These are phyloP conservation scores for Hippocampus abdominalis DNA, from an alignment of 2,113 vertebrate genomes.

Conservation along the genomic window DNA sequence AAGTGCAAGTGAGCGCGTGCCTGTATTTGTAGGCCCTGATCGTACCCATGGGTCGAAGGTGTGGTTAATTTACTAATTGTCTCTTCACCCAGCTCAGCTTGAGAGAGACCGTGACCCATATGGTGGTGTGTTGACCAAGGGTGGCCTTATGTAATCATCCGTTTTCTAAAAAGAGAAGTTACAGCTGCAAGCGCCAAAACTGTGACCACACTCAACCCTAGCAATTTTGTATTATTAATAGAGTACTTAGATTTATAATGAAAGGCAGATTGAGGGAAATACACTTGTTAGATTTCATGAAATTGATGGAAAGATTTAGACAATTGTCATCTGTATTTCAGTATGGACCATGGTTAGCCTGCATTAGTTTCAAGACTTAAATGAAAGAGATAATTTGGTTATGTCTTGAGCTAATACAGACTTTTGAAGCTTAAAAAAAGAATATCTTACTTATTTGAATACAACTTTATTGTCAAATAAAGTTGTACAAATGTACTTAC, in stretches of 20 bases:
- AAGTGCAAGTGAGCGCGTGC: too few relatives aligned
- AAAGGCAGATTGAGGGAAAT: not conserved
- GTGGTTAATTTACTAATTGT: too few relatives aligned
- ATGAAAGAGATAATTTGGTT: not conserved
- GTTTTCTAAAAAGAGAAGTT: not conserved
- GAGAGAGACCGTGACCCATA: too few relatives aligned
- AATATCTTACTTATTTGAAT: not conserved
- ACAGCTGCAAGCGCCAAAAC: not conserved
- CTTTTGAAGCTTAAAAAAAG: not conserved
- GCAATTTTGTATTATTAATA: conserved; percentile 1
- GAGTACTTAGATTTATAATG: not conserved
- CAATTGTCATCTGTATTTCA: not conserved
- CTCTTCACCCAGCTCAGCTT: too few relatives aligned
- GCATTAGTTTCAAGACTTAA: not conserved
- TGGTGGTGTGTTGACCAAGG: too few relatives aligned
- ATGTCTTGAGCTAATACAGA: not conserved
- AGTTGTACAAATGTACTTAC: too few relatives aligned
- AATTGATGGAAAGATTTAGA: not conserved
- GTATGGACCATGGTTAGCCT: not conserved
- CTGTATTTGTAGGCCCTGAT: too few relatives aligned
- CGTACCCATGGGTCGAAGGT: too few relatives aligned
- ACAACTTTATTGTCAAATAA: too few relatives aligned
- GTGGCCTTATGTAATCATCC: not conserved
- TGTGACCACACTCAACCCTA: conserved; percentile 1
- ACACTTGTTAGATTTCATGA: not conserved